These are phyloP conservation scores for Cosmia trapezina DNA, from an alignment of 2,888 invertebrate species.

Conservation along the genomic window DNA sequence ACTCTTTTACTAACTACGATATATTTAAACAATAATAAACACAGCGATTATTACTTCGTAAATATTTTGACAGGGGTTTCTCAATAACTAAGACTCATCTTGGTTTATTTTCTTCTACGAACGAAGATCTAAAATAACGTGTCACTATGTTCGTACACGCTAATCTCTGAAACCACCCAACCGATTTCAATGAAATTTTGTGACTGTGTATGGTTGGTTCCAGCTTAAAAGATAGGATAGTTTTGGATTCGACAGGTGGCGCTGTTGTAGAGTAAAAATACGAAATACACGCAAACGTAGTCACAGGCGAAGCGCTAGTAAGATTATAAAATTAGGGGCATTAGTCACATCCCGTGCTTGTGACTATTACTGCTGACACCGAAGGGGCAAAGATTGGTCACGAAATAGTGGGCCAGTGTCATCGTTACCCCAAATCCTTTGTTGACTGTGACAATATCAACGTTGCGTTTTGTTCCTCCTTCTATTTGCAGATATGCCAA, in stretches of 20 bases:
- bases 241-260: no score
- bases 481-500: no score
- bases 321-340: conserved; percentile 22
- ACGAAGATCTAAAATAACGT: no score
- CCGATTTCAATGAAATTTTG: no score
- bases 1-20: neutral
- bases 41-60: neutral
- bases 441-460: conserved; percentile 30
- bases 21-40: neutral
- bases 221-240: no score
- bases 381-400: conserved; percentile 20
- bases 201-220: no score
- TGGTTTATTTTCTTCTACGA: neutral
- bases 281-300: no score
- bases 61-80: conserved; percentile 8
- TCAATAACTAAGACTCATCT: neutral
- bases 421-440: conserved; percentile 24
- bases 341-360: conserved; percentile 18
- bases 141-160: no score
- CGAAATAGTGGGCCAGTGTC: conserved; percentile 10
- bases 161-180: no score
- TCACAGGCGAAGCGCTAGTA: no score
- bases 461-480: neutral
- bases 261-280: no score
- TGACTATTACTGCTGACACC: conserved; percentile 11